Percentiles rank a stretch among this genome's conserved stretches.
These are phyloP conservation scores for Apodemus sylvaticus DNA, from an alignment of 2,113 vertebrate species.

Conservation along the genomic window DNA sequence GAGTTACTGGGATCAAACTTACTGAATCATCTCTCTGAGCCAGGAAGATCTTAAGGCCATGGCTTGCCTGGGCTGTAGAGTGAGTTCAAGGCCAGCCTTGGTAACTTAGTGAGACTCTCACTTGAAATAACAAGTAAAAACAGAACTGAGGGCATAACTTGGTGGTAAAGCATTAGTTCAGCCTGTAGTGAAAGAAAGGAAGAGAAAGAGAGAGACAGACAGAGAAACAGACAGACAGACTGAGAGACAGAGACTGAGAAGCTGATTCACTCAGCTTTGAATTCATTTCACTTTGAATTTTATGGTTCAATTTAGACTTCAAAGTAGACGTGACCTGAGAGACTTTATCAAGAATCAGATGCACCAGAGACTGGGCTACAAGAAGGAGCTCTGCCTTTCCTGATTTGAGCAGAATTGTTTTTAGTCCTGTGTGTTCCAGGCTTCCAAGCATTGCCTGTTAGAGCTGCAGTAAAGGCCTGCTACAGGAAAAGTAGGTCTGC, in stretches of 20 bases:
- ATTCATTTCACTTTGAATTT: slow-evolving; percentile 37
- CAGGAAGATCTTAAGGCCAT: not conserved
- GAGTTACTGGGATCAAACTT: not conserved
- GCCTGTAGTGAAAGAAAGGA: not conserved
- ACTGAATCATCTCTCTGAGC: not conserved
- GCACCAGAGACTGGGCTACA: not conserved
- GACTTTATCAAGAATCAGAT: not conserved
- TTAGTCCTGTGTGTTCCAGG: accelerated
- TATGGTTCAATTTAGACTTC: slow-evolving; percentile 27
- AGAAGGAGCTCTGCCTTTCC: not conserved
- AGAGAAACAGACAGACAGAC: not conserved
- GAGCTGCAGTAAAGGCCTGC: not conserved
- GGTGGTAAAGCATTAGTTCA: not conserved
- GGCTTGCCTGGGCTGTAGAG: not conserved
- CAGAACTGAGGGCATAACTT: not conserved
- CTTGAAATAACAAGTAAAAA: not conserved
- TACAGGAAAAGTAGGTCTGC: not conserved
- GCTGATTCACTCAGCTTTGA: not conserved
- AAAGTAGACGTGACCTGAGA: not conserved
- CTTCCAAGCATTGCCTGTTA: not conserved
- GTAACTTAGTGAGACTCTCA: not conserved
- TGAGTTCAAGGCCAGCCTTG: not conserved
- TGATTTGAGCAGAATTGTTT: not conserved
- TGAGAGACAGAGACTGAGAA: not conserved
- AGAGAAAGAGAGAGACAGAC: not conserved